phyloP scores from a whole-genome alignment of 2,113 vertebrate species.

The Crypturellus undulatus region DNA sequence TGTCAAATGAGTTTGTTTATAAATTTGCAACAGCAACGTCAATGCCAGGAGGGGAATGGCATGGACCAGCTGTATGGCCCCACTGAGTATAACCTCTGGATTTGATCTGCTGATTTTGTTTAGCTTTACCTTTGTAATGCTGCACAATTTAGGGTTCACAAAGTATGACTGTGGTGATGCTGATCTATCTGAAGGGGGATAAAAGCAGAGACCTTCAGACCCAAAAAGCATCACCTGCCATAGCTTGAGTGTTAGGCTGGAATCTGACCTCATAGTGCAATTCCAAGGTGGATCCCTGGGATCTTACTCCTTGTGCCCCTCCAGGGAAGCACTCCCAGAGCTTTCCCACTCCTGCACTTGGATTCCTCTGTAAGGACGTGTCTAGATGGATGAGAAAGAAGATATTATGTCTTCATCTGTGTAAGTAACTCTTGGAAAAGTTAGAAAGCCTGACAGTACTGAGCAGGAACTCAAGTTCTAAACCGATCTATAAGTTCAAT shows the following conservation, averaged over 20 bases:
- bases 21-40: constrained; percentile 36
- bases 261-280: rapidly evolving
- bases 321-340: rapidly evolving
- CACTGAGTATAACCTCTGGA: rapidly evolving
- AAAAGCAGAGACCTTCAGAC: background rate
- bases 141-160: background rate
- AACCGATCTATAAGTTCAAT: background rate
- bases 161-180: background rate
- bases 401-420: background rate
- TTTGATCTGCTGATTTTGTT: background rate
- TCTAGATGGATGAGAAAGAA: background rate
- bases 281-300: background rate
- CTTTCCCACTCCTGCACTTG: background rate
- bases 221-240: background rate
- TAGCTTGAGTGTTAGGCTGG: rapidly evolving
- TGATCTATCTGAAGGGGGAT: background rate
- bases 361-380: background rate
- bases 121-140: background rate
- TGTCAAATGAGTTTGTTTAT: constrained; percentile 48
- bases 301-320: rapidly evolving
- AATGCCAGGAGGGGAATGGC: constrained; percentile 33
- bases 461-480: background rate
- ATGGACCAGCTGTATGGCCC: constrained; percentile 35
- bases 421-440: rapidly evolving
- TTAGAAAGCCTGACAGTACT: background rate